Evolutionary conservation across 2,113 vertebrate genomes (phyloP), one percentile per base, ranked within the genome.

Genomic region (Ictalurus punctatus): DNA sequence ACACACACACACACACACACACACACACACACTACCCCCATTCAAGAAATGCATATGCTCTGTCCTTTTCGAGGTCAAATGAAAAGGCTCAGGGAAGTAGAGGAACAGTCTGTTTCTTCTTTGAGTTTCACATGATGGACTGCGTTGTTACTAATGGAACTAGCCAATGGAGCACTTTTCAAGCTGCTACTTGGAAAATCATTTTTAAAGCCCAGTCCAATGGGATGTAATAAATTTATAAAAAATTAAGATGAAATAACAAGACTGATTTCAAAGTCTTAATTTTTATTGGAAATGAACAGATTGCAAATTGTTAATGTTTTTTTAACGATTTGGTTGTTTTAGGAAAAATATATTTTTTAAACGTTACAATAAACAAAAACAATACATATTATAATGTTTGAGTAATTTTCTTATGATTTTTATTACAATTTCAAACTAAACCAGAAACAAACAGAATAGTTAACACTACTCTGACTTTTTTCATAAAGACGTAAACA

Each of bases 141-240:
- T 88, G 37, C 86, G 63, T 86, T 88, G 86, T 59, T n/a, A 67
- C 79, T 19, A 83, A 84, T 85, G 80, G 80, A 59, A 74, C 73
- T 65, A 58, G 30, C 37, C 34, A 85, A 52, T 56, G 88, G 87
- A 88, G 44, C 84, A 81, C 74, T 58, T 86, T 83, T 86, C 54
- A 44, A 48, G 37, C 69, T 83, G 25, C 48, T 81, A 19, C 61
- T 81, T 48, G 37, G 63, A 89, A 81, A 71, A 89, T 73, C 0
- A 56, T 40, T 61, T 48, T 59, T 16, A 37, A 74, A 56, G 17
- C 63, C 44, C 1, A 21, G 44, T 79, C 76, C 37, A 71, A 85
- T 37, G 65, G 63, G 69, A 79, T 25, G 34, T 54, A 79, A 79
- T 79, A 79, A 48, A 79, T 79, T 13, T n/a, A n/a, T 54, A 25